Conservation (phyloP, 1,140 invertebrate genomes). For the Amphibalanus amphitrite region DNA sequence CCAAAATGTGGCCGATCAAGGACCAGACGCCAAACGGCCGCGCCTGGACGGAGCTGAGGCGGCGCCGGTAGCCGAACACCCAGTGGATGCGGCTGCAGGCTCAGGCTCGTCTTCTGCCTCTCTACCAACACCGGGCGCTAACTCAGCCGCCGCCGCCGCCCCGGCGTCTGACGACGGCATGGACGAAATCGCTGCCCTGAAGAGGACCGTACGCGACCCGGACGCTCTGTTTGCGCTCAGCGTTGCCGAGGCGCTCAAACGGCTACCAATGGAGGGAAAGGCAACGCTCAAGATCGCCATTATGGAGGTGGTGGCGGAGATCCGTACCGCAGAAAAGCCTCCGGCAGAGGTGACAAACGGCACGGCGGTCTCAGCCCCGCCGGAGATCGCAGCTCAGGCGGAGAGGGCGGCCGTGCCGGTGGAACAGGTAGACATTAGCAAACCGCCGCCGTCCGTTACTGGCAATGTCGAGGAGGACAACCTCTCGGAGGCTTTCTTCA, state of each 20-base stretch:
- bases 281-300: neutral
- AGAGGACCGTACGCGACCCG: neutral
- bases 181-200: neutral
- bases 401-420: neutral
- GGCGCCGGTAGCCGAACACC: too few relatives aligned
- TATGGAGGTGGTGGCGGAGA: neutral
- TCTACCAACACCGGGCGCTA: too few relatives aligned
- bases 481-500: neutral
- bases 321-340: neutral
- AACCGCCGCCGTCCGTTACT: neutral
- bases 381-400: too few relatives aligned
- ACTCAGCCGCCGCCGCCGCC: too few relatives aligned
- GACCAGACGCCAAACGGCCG: neutral
- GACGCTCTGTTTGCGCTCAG: neutral
- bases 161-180: too few relatives aligned
- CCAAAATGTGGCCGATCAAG: too few relatives aligned
- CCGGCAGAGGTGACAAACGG: neutral
- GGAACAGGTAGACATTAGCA: neutral
- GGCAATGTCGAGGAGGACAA: neutral
- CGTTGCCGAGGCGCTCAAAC: neutral
- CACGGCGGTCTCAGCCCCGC: too few relatives aligned
- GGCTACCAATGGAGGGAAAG: neutral
- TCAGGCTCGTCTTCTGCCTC: too few relatives aligned
- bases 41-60: neutral
- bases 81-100: too few relatives aligned